These are phyloP conservation scores for Gavia stellata DNA, from an alignment of 2,113 vertebrate species.

Conservation along the genomic window DNA sequence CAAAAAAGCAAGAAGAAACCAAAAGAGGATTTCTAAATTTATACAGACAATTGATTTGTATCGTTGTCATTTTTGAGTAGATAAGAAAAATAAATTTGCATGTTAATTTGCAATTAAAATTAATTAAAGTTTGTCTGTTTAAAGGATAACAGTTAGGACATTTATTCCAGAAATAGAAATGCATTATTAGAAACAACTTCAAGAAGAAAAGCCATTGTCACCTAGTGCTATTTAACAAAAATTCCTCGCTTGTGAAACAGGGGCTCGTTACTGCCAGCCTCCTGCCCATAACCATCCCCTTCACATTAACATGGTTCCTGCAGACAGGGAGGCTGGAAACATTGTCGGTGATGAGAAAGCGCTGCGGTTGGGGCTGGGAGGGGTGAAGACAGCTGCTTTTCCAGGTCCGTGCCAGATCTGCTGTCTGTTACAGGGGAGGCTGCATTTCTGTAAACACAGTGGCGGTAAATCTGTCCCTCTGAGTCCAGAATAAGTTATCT, in stretches of 20 bases:
- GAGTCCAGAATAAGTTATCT: neutral
- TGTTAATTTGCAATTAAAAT: conserved; percentile 19
- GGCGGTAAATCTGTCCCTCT: neutral
- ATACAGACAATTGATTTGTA: conserved; percentile 25
- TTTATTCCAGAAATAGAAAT: conserved; percentile 36
- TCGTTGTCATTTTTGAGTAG: neutral
- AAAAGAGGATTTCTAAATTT: conserved; percentile 46
- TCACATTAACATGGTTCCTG: rapidly evolving
- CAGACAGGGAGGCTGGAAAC: neutral
- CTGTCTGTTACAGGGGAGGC: neutral
- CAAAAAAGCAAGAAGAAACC: neutral
- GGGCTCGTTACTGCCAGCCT: neutral
- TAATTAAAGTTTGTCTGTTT: neutral
- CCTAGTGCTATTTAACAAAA: neutral
- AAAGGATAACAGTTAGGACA: neutral
- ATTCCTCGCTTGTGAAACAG: neutral
- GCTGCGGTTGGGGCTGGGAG: neutral
- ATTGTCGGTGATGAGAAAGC: neutral
- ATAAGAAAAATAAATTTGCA: conserved; percentile 49
- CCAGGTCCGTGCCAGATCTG: neutral
- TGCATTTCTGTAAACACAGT: neutral
- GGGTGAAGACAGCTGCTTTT: neutral
- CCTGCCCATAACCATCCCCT: neutral
- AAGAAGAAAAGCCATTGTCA: neutral
- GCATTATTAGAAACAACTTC: neutral